phyloP scores from a whole-genome alignment of 2,797 vertebrate species.

The Myioborus melanocephalus region DNA sequence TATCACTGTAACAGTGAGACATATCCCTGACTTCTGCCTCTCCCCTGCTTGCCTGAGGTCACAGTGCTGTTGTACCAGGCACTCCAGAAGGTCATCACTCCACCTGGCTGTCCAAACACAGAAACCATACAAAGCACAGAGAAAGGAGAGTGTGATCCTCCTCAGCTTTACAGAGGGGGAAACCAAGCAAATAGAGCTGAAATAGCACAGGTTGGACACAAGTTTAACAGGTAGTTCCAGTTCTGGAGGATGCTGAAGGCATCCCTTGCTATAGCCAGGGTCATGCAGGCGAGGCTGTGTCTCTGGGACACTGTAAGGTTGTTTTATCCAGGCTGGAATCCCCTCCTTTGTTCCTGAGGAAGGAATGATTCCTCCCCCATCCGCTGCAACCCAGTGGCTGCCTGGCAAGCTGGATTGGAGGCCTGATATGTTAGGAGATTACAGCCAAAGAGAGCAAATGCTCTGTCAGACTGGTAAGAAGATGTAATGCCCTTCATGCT shows the following conservation, averaged over 20 bases:
- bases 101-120: background rate
- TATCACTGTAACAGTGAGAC: background rate
- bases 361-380: fast-evolving
- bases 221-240: background rate
- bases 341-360: background rate
- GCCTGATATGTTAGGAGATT: background rate
- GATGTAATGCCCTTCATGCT: background rate
- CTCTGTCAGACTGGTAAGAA: background rate
- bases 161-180: background rate
- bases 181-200: background rate
- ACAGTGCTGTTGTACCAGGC: background rate
- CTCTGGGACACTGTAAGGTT: background rate
- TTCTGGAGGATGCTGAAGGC: background rate
- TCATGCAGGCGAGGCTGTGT: background rate
- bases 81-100: background rate
- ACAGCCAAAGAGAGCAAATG: background rate
- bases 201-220: fast-evolving
- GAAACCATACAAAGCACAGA: background rate
- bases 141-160: background rate
- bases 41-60: background rate
- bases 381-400: background rate
- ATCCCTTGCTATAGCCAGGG: background rate
- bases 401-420: background rate
- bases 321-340: background rate
- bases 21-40: background rate